Conservation (phyloP, 2,113 vertebrate genomes). For the Pycnonotus jocosus region DNA sequence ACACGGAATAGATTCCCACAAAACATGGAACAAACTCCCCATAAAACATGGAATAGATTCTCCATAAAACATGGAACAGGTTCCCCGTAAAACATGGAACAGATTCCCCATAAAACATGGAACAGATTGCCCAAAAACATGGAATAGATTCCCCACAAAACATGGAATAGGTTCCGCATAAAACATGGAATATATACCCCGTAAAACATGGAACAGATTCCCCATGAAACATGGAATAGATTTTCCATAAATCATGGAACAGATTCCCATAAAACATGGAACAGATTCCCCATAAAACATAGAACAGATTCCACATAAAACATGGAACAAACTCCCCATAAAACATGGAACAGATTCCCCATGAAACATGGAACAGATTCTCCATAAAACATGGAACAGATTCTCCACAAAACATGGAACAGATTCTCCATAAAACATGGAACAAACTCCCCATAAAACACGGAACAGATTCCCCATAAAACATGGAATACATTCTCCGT, state of each 20-base stretch:
- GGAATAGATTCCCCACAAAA: background rate
- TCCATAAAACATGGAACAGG: too few relatives aligned
- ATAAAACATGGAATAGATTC: background rate
- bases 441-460: background rate
- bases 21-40: background rate
- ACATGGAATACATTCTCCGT: background rate
- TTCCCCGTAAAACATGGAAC: too few relatives aligned
- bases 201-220: background rate
- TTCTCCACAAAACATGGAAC: too few relatives aligned
- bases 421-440: too few relatives aligned
- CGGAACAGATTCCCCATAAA: background rate
- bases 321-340: background rate
- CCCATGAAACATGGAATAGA: background rate
- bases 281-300: background rate
- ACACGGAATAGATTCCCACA: background rate
- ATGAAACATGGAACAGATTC: background rate
- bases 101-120: too few relatives aligned
- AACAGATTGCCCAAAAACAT: background rate
- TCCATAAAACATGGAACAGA: background rate
- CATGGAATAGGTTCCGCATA: background rate
- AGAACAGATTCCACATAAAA: too few relatives aligned
- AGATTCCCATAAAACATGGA: background rate
- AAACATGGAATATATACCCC: background rate
- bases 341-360: background rate
- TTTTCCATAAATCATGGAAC: background rate